phyloP scores from a whole-genome alignment of 92 coral and sea anemone species.

The Epizoanthus illoricatus region DNA sequence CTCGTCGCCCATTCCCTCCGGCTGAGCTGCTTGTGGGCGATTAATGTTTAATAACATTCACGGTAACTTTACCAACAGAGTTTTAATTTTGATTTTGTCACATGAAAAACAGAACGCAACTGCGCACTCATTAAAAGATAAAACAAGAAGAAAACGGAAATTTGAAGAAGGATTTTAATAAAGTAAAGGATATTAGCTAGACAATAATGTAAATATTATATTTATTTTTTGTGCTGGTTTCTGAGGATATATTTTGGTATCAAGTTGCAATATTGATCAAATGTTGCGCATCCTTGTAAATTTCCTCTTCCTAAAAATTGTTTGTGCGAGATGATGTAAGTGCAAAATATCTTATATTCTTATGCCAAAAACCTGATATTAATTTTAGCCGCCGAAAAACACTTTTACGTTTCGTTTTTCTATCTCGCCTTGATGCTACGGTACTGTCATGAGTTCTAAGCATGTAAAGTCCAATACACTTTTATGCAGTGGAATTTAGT shows the following conservation, averaged over 20 bases:
- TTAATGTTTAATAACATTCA: constrained; percentile 21
- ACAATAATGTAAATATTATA: not conserved
- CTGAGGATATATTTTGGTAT: not conserved
- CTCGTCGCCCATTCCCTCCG: not conserved
- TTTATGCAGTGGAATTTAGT: too few species aligned
- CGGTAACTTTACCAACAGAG: constrained; percentile 32
- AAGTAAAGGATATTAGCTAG: not conserved
- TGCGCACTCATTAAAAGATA: constrained; percentile 34
- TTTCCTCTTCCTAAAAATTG: too few species aligned
- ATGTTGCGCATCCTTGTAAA: too few species aligned
- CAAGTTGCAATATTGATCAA: not conserved
- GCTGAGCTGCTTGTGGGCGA: not conserved
- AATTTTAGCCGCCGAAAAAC: too few species aligned
- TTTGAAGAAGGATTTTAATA: not conserved
- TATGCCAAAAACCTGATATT: too few species aligned
- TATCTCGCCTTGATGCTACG: too few species aligned
- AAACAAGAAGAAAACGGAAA: constrained; percentile 18
- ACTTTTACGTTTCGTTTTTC: too few species aligned
- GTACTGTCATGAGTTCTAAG: too few species aligned
- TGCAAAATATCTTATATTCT: too few species aligned
- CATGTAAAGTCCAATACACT: too few species aligned
- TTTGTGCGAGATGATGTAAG: too few species aligned
- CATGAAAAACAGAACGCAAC: constrained; percentile 32
- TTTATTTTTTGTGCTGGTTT: not conserved
- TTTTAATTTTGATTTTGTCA: constrained; percentile 42